Percentiles rank a stretch among this genome's conserved stretches.
These are phyloP conservation scores for Diaprepes abbreviatus DNA, from an alignment of 2,888 invertebrate genomes.

Conservation along the genomic window DNA sequence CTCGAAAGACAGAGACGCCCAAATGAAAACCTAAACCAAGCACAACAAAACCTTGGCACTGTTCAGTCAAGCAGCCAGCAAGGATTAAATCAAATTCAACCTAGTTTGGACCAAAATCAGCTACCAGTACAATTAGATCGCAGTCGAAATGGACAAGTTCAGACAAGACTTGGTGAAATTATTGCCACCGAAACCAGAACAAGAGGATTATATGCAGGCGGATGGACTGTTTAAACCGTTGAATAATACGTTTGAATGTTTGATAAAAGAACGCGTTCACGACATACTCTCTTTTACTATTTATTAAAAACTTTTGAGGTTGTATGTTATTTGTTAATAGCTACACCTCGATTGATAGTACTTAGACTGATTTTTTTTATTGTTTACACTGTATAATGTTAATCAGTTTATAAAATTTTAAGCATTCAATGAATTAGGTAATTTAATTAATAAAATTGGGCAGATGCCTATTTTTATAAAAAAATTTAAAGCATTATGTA, in stretches of 20 bases:
- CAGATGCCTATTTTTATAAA: too few relatives aligned
- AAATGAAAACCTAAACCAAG: slow-evolving; percentile 6
- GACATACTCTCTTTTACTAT: background rate
- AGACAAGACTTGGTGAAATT: slow-evolving; percentile 22
- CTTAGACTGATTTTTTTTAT: slow-evolving; percentile 4
- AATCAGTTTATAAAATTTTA: too few relatives aligned
- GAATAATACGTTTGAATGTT: too few relatives aligned
- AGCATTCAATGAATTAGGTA: too few relatives aligned
- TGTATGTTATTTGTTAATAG: background rate
- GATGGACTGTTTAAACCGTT: background rate
- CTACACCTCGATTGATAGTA: background rate
- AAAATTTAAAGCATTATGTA: too few relatives aligned
- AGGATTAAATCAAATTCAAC: background rate
- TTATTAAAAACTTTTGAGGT: background rate
- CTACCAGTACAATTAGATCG: background rate
- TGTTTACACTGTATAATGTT: too few relatives aligned
- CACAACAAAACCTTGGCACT: background rate
- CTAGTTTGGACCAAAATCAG: background rate
- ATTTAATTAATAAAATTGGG: too few relatives aligned
- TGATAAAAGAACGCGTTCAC: too few relatives aligned
- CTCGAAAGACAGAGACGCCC: slow-evolving; percentile 68
- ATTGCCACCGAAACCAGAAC: slow-evolving; percentile 21
- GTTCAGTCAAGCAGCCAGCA: background rate
- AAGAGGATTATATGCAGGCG: slow-evolving; percentile 23
- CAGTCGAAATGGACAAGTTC: background rate